Percentiles rank a stretch among this genome's conserved stretches.
phyloP scores from a whole-genome alignment of 2,888 invertebrate species.

The Stenotaenia linearis region DNA sequence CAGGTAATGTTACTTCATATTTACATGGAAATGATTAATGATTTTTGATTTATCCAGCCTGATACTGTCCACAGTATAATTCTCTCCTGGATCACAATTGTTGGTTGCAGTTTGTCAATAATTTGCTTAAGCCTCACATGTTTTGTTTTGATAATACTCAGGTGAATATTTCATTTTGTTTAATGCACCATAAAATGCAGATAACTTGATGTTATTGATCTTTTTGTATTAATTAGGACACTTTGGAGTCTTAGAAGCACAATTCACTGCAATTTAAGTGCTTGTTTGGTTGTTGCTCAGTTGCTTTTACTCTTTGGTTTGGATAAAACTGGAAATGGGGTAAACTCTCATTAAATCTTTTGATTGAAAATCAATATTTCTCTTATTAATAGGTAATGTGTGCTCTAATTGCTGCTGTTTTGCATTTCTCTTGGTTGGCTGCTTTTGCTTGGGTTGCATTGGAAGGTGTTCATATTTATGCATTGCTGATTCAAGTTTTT shows the following conservation, averaged over 20 bases:
- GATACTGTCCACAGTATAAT: background rate
- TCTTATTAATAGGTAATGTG: constrained; percentile 31
- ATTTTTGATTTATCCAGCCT: no score
- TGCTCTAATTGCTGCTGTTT: constrained; percentile 35
- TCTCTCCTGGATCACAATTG: background rate
- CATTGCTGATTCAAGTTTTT: constrained; percentile 37
- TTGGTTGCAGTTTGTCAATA: background rate
- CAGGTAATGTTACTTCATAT: background rate
- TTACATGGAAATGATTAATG: no score
- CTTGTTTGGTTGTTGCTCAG: constrained; percentile 35
- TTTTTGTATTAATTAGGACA: background rate
- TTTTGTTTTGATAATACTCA: background rate
- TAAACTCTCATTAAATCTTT: background rate
- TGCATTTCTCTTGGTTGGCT: constrained; percentile 37
- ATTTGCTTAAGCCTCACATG: background rate
- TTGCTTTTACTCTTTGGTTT: constrained; percentile 35
- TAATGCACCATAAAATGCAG: background rate
- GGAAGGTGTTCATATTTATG: constrained; percentile 38
- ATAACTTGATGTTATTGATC: background rate
- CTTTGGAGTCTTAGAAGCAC: constrained; percentile 35
- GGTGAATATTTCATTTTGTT: background rate
- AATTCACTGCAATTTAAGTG: constrained; percentile 37
- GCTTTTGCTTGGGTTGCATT: constrained; percentile 38
- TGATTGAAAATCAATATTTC: background rate
- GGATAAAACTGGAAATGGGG: constrained; percentile 35